Evolutionary conservation across 2,888 invertebrate species (phyloP), one percentile per base, ranked within the genome.

Genomic region (Epiblema foenella): DNA sequence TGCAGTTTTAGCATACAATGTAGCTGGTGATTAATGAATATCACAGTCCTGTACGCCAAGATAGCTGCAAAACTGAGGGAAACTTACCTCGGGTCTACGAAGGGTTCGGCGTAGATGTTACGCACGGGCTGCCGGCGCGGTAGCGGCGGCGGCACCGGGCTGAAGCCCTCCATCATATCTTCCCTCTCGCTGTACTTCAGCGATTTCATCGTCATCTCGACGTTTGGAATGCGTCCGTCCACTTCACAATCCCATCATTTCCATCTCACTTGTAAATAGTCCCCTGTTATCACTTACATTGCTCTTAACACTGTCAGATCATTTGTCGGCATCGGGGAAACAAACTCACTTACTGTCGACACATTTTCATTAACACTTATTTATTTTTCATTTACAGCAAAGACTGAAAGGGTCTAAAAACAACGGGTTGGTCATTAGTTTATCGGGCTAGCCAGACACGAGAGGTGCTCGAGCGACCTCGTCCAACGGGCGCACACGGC

Each of bases 81-180:
- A 71, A 89, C 93, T 93, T 88, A 94, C 94, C 94, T 93, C 85
- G 93, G 94, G 83, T 95, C 95, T 77, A 94, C 94, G 89, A 95
- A 95, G 79, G 95, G 95, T 83, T 95, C 95, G 52, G 95, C 95
- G 81, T 95, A 95, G 87, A 95, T 95, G 87, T 95, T 95, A 84
- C 95, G 89, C 81, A 95, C 94, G 62, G 93, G 94, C 84, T 95
- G 94, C 75, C 95, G 91, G 73, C 95, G 94, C 75, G 95, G 93
- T 77, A 95, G 94, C 75, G 95, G 95, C 77, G 95, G 95, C 77
- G 95, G 94, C 75, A 95, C 94, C 65, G 95, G 93, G 79, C 94
- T 93, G 85, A 93, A 93, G 54, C 93, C 93, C 79, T 93, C 93
- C 93, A 94, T 93, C 90, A 92, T 93, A 69, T 93, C 93, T 76